These are phyloP conservation scores for Linurgus olivaceus DNA, from an alignment of 2,797 vertebrate genomes.

Conservation along the genomic window DNA sequence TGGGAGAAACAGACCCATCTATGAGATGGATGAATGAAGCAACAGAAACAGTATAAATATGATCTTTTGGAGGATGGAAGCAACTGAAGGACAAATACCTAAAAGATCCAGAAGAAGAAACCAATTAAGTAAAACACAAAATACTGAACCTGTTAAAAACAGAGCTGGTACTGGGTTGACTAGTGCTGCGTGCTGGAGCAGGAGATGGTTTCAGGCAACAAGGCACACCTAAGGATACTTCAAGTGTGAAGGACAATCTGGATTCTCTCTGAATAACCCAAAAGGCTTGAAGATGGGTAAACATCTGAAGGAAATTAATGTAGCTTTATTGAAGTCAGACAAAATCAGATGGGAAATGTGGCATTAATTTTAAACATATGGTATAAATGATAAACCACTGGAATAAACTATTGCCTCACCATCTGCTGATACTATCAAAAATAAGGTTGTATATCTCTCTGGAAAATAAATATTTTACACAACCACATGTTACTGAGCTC, in stretches of 20 bases:
- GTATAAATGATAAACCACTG: conserved; percentile 52
- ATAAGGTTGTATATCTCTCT: conserved; percentile 6
- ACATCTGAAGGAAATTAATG: neutral
- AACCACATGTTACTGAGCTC: neutral
- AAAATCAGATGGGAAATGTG: conserved; percentile 31
- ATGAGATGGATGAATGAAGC: neutral
- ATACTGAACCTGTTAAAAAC: neutral
- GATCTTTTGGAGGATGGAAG: neutral
- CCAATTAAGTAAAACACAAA: neutral
- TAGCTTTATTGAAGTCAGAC: neutral
- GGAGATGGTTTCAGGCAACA: neutral
- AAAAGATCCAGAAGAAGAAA: neutral
- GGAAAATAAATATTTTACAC: conserved; percentile 55
- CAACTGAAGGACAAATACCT: neutral
- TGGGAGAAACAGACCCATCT: neutral
- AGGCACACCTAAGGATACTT: neutral
- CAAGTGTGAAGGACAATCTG: neutral
- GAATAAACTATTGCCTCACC: conserved; percentile 32
- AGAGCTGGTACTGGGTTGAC: neutral
- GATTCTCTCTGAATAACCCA: neutral
- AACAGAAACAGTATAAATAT: neutral
- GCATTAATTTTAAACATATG: conserved; percentile 49
- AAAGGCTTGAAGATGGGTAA: neutral
- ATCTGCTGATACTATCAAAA: conserved; percentile 46
- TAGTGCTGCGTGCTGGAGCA: neutral